A percentile compares a stretch with the other conserved stretches of the same genome.
Evolutionary conservation across 1,140 invertebrate genomes (phyloP).

Genomic region (Polyergus mexicanus): DNA sequence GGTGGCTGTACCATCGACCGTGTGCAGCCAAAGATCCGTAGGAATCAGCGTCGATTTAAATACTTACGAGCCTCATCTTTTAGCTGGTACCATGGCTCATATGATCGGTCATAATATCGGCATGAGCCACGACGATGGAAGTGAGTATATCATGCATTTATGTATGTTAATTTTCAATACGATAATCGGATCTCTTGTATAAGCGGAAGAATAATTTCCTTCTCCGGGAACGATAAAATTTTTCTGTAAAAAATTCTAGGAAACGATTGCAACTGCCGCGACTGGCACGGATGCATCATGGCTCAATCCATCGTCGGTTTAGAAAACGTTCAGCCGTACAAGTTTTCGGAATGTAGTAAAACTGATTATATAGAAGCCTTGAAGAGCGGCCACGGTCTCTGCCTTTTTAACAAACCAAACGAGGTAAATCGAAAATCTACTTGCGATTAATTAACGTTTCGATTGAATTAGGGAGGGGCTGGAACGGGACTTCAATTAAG

Average conservation of each 20-base stretch:
- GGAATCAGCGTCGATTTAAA: constrained; percentile 97
- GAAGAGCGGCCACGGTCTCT: constrained; percentile 92
- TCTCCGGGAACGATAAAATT: background rate
- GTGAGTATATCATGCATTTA: constrained; percentile 86
- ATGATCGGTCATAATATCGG: constrained; percentile 99
- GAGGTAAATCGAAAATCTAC: constrained; percentile 88
- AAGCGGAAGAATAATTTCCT: background rate
- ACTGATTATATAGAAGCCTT: constrained; percentile 94
- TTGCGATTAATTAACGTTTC: background rate
- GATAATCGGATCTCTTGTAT: background rate
- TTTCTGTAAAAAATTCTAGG: constrained; percentile 80
- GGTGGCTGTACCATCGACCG: constrained; percentile 95
- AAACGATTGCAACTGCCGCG: constrained; percentile 93
- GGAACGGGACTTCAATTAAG: constrained; percentile 1
- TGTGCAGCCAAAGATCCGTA: constrained; percentile 96
- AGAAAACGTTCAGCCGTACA: constrained; percentile 97
- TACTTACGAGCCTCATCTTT: constrained; percentile 96
- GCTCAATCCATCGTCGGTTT: constrained; percentile 95
- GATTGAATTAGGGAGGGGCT: constrained; percentile 1
- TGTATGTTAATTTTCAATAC: background rate
- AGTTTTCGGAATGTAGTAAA: constrained; percentile 96
- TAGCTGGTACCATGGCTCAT: constrained; percentile 97
- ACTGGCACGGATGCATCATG: constrained; percentile 99
- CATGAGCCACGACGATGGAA: constrained; percentile 96
- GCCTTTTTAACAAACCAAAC: constrained; percentile 96